Base-by-base conservation (phyloP, 2,888 invertebrate species). In the Blastobasis lacticolella region DNA sequence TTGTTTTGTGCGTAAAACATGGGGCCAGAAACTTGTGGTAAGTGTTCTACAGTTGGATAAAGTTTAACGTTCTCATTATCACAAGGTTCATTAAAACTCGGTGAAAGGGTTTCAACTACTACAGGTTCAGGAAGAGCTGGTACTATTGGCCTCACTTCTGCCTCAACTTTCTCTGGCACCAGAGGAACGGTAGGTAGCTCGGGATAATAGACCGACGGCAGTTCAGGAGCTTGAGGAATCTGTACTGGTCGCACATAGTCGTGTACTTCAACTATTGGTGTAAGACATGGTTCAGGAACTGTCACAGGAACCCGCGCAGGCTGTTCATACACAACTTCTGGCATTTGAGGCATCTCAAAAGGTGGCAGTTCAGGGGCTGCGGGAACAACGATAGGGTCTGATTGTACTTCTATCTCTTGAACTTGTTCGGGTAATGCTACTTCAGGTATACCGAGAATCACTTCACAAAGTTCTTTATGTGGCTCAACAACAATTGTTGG, bases 1-100 rank as follows among this genome's bases (percentile, higher is more conserved):
- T 73, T 66, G 47, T 72, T 59, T 49, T 66, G 62, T 23, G 59
- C 69, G 50, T 63, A 68, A 40, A 56, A 50, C 6, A 54, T 57
- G 7, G 65, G 62, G 5, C 52, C 48, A 7, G 56, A n/a, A 23
- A 49, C 45, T 10, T 45, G 43, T 7, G 45, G n/a, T 45, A 48
- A 40, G 36, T 41, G n/a, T 44, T 37, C 9, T n/a, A 37, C 36
- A 46, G 46, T 10, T 10, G 9, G 42, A 42, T 9, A 42, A 42
- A 40, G 40, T 40, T 9, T 4, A n/a, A n/a, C 42, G n/a, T 43
- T 23, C 0, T 49, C 49, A 10, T 52, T 41, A n/a, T 41, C 40
- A 42, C 52, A 49, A 10, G 47, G 47, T 38, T 52, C 41, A 6
- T 46, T 42, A 37, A 5, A 9, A 10, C 40, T 44, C 5, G 44